Evolutionary conservation across 1,140 invertebrate species (phyloP).

Genomic region (Solen grandis): DNA sequence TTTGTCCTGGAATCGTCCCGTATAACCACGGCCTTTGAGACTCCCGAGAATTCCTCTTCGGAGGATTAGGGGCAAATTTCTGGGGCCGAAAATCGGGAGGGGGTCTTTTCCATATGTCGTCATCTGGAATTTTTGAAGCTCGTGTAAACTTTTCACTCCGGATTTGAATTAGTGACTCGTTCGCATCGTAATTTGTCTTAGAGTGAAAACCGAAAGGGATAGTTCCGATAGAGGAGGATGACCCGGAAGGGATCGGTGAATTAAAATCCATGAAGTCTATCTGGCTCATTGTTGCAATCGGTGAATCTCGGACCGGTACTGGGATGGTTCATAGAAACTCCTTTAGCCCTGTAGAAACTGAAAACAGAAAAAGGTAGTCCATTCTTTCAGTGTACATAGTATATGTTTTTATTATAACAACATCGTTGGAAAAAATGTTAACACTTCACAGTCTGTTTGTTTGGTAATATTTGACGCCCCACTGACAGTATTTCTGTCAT

Average conservation of each 20-base stretch:
- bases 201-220: conserved; percentile 75
- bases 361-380: not conserved
- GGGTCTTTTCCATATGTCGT: conserved; percentile 76
- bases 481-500: too few relatives aligned
- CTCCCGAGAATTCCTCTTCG: conserved; percentile 75
- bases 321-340: not conserved
- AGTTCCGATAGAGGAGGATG: conserved; percentile 57
- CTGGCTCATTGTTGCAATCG: conserved; percentile 25
- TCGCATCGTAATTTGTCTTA: conserved; percentile 76
- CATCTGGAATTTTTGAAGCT: conserved; percentile 55
- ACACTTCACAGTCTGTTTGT: not conserved
- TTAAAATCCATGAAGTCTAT: conserved; percentile 43
- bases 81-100: conserved; percentile 78
- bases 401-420: not conserved
- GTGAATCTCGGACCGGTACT: not conserved
- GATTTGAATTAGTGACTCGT: conserved; percentile 70
- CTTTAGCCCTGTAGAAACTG: not conserved
- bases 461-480: not conserved
- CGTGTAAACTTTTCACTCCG: conserved; percentile 69
- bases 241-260: conserved; percentile 32
- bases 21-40: conserved; percentile 77
- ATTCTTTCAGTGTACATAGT: too few relatives aligned
- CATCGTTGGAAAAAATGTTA: not conserved
- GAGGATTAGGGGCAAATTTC: conserved; percentile 75
- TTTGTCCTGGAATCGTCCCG: conserved; percentile 71